Percentiles rank a stretch among this genome's conserved stretches.
These are phyloP conservation scores for Calonectris borealis DNA, from an alignment of 2,113 vertebrate genomes.

Conservation along the genomic window DNA sequence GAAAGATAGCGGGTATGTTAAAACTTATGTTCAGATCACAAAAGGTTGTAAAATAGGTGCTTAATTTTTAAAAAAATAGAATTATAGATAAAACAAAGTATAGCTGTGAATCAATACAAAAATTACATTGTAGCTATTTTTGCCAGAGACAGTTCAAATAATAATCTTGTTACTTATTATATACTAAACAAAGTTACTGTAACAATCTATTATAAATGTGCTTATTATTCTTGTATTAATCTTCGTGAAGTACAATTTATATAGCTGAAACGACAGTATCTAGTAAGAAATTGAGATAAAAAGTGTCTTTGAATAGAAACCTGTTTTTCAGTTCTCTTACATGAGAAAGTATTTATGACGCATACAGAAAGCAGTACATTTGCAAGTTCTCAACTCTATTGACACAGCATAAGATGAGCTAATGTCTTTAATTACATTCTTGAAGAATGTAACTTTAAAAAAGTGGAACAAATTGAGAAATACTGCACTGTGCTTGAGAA, in stretches of 20 bases:
- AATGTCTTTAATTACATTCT: constrained; percentile 18
- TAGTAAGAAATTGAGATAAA: background rate
- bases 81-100: background rate
- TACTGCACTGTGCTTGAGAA: background rate
- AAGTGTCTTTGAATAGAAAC: background rate
- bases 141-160: background rate
- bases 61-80: background rate
- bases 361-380: background rate
- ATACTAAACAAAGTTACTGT: background rate
- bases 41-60: background rate
- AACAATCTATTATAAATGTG: background rate
- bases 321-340: background rate
- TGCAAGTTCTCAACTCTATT: background rate
- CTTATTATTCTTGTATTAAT: background rate
- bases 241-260: background rate
- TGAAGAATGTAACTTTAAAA: background rate
- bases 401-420: background rate
- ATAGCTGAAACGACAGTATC: background rate
- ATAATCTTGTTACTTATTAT: background rate
- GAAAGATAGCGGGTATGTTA: background rate
- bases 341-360: background rate
- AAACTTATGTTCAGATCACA: background rate
- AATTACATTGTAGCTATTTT: background rate
- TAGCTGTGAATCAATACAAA: background rate
- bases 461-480: background rate